Percentiles rank a stretch among this genome's conserved stretches.
Evolutionary conservation across 2,888 invertebrate genomes (phyloP).

Genomic region (Sinopyrophorus schimmeli): DNA sequence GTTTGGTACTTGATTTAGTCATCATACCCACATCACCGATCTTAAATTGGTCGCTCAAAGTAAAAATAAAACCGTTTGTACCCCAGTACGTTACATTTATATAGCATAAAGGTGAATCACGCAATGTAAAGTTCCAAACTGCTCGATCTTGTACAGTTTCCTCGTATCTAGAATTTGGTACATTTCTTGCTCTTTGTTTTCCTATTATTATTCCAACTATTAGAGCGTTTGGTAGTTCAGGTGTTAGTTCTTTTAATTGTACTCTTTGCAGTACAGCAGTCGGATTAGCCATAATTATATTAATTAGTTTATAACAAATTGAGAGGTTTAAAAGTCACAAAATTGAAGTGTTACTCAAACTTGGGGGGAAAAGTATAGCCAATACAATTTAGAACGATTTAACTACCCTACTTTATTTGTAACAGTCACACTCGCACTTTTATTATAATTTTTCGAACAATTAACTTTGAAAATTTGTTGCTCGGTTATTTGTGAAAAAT

Average conservation of each 20-base stretch:
- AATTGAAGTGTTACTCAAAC: too few species aligned
- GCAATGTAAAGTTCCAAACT: constrained; percentile 76
- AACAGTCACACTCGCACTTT: too few species aligned
- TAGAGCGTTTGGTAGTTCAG: constrained; percentile 44
- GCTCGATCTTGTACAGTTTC: constrained; percentile 55
- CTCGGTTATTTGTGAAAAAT: too few species aligned
- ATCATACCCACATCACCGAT: constrained; percentile 72
- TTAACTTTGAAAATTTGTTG: too few species aligned
- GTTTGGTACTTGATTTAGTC: too few species aligned
- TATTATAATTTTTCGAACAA: too few species aligned
- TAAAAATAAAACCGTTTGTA: constrained; percentile 58
- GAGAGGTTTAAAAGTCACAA: too few species aligned
- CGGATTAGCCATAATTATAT: too few species aligned
- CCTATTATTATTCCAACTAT: constrained; percentile 67
- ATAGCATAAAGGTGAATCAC: constrained; percentile 72
- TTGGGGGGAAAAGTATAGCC: too few species aligned
- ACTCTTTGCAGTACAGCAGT: constrained; percentile 47
- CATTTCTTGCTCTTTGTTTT: constrained; percentile 62
- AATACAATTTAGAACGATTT: too few species aligned
- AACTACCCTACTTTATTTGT: too few species aligned
- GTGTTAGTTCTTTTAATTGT: constrained; percentile 45
- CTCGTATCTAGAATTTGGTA: constrained; percentile 57
- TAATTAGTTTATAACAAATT: too few species aligned
- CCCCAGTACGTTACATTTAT: constrained; percentile 82
- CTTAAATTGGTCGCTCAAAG: constrained; percentile 65